A percentile compares a stretch with the other conserved stretches of the same genome.
Evolutionary conservation across 2,888 invertebrate species (phyloP).

Genomic region (Oasisia sp.): DNA sequence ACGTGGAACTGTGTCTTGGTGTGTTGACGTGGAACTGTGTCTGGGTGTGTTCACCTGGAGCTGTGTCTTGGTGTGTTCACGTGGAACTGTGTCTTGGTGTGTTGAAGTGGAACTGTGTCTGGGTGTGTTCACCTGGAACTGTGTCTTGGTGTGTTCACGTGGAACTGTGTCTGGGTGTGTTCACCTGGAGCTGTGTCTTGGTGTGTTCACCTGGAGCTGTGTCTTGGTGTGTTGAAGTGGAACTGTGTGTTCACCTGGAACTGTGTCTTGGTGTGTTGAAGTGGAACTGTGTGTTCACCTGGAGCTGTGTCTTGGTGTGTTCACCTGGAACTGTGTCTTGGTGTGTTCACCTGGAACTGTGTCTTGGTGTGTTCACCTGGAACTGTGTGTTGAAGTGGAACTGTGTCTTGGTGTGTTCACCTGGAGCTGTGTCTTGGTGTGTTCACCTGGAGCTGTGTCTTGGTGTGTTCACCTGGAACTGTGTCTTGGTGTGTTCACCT

Average conservation of each 20-base stretch:
- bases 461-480: not conserved
- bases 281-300: constrained; percentile 19
- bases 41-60: constrained; percentile 14
- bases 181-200: not conserved
- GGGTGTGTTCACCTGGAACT: not conserved
- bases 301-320: constrained; percentile 21
- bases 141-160: constrained; percentile 18
- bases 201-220: constrained; percentile 8
- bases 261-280: too few relatives aligned
- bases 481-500: constrained; percentile 17
- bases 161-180: constrained; percentile 20
- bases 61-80: constrained; percentile 18
- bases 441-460: not conserved
- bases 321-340: not conserved
- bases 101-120: too few relatives aligned
- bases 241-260: constrained; percentile 13
- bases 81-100: not conserved
- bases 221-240: too few relatives aligned
- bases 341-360: not conserved
- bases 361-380: constrained; percentile 14
- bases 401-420: constrained; percentile 19
- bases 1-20: constrained; percentile 9
- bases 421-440: constrained; percentile 20
- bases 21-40: not conserved
- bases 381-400: too few relatives aligned